Evolutionary conservation across 2,113 vertebrate genomes (phyloP), one percentile per base, ranked within the genome.

Genomic region (Poeciliopsis turrubarensis): DNA sequence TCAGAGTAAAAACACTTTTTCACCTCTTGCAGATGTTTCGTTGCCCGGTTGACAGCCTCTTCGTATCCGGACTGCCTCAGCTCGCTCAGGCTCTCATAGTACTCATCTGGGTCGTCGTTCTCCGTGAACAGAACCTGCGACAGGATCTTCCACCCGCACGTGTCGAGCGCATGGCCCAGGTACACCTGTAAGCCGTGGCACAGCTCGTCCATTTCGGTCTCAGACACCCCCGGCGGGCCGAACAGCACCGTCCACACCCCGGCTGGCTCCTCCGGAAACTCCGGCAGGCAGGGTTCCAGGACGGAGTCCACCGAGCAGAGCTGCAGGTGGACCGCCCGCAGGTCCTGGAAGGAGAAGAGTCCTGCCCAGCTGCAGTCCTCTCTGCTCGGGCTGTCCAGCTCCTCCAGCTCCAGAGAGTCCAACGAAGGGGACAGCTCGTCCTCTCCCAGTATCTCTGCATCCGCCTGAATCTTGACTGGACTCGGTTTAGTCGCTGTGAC

Each of bases 331-430:
- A 96, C 91, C 0, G 96, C 92, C 39, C 96, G 92, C 75, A 99
- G 79, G 73, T 99, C 98, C 83, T 97, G 97, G 92, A 97, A 98
- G 64, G 98, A 98, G 92, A 98, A 99, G 54, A 99, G 96, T 0
- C 97, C 97, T 68, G 98, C 98, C 98, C 98, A 99, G 89, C 97
- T 98, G 86, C 95, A 96, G 90, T 98, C 96, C 67, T 97, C 96
- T 67, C 93, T 90, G 11, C 89, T 77, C 68, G 89, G 77, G 65
- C 65, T 12, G n/a, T 93, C 87, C 68, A 86, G 57, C 12, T 92
- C 91, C 17, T 92, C 88, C 32, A 94, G 82, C 67, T 91, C 89
- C 26, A 91, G 61, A 30, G 73, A 32, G 78, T 91, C 82, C 77
- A 75, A 34, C 0, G 84, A 78, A 39, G 86, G 77, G 76, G 65